A percentile compares a stretch with the other conserved stretches of the same genome.
phyloP scores from a whole-genome alignment of 1,140 invertebrate genomes.

The Asbolus verrucosus region DNA sequence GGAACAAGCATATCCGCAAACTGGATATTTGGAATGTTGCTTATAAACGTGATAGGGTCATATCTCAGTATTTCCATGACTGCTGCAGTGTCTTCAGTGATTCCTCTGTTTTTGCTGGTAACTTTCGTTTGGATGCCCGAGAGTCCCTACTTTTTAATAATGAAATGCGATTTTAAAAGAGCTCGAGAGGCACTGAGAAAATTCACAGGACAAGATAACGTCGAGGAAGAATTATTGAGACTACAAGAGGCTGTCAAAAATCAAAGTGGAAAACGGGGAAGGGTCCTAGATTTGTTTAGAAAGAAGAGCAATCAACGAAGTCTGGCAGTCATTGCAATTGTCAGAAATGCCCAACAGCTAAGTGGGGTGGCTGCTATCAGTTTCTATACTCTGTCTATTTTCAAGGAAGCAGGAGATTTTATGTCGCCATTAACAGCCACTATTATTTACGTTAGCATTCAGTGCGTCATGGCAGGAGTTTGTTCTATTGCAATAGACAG shows the following conservation, averaged over 20 bases:
- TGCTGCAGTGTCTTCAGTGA: constrained; percentile 69
- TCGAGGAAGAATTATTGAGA: constrained; percentile 70
- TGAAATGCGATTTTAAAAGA: constrained; percentile 68
- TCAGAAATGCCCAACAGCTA: constrained; percentile 80
- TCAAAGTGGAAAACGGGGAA: constrained; percentile 57
- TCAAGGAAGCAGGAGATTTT: constrained; percentile 70
- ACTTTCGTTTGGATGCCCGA: constrained; percentile 77
- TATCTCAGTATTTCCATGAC: constrained; percentile 70
- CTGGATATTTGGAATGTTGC: constrained; percentile 71
- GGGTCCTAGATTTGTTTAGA: constrained; percentile 69
- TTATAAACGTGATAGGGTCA: constrained; percentile 74
- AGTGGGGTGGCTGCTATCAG: constrained; percentile 78
- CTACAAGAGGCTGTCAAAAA: constrained; percentile 53
- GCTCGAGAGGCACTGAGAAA: constrained; percentile 71
- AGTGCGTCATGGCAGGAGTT: constrained; percentile 72
- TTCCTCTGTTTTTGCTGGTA: constrained; percentile 70
- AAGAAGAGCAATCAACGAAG: constrained; percentile 71
- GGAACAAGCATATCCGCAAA: constrained; percentile 45
- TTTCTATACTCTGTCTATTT: constrained; percentile 79
- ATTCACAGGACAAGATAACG: constrained; percentile 70
- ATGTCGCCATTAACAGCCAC: constrained; percentile 39
- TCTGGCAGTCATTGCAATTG: constrained; percentile 71
- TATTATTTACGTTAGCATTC: constrained; percentile 75
- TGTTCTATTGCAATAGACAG: constrained; percentile 77
- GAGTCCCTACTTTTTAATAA: constrained; percentile 77